Base-by-base conservation (phyloP, 2,113 vertebrate species). In the Semicossyphus pulcher region DNA sequence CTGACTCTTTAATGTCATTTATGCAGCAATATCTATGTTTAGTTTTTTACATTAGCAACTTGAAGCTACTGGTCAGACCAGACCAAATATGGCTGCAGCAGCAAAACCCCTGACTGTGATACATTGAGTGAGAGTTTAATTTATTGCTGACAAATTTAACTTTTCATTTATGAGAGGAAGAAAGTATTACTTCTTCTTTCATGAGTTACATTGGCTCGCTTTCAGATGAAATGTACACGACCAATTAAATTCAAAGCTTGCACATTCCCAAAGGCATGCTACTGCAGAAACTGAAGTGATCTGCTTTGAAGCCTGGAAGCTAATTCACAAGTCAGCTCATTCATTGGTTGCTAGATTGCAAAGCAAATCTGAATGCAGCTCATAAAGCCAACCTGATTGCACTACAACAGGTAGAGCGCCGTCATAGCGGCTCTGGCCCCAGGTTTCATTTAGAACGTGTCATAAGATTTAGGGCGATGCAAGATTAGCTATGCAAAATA, bases 401-500 rank as follows among this genome's bases (percentile, higher is more conserved):
- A 16, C 44, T 23, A 41, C 53, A 73, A 72, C 51, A 77, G 52
- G 49, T 57, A 39, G 12, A 56, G 37, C 10, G 3, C 37, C 28
- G 32, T 65, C 57, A 44, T 11, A 21, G 36, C 10, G 32, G 37
- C 61, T 61, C 12, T 10, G 45, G 21, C 16, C 23, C 56, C 54
- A 18, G 7, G 10, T 18, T 28, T 54, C 68, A 51, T 70, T 79
- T 25, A 29, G 45, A 56, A 53, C 16, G 16, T 39, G 51, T 48
- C 64, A 58, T 58, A 65, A 68, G 76, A 75, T 75, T 74, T 64
- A 62, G 45, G 49, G 11, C 20, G 37, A 45, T 10, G 48, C 29
- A 36, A 71, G 60, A 63, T 77, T 62, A 53, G 47, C 60, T 25
- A 68, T 34, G 72, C 80, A 67, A 72, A 60, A 53, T 20, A 57